Evolutionary conservation across 2,797 vertebrate genomes (phyloP), one percentile per base, ranked within the genome.

Genomic region (Kryptolebias ocellatus): DNA sequence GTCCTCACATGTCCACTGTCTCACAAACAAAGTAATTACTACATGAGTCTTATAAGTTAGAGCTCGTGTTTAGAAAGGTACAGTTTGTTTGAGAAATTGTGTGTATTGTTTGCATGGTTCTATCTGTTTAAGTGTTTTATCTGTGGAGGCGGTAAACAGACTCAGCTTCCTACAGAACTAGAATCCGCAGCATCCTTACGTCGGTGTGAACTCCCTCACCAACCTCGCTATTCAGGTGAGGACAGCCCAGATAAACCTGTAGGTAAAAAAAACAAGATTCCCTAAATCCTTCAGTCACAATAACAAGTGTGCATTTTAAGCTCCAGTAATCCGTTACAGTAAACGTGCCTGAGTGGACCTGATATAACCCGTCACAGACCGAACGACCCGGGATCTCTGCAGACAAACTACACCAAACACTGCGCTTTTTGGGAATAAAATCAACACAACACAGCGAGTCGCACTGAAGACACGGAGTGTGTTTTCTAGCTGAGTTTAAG

Each of bases 271-370:
- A 74, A 81, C 37, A 61, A 73, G 64, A 70, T 53, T 76, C 53
- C 31, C 70, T 50, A 50, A 66, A 73, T 71, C 61, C 53, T 39
- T 17, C 60, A 24, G 60, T 54, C 80, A 82, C 67, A 39, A 63
- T 63, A 78, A 83, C 62, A 82, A 77, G 66, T 53, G 59, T 59
- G 67, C 62, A 60, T 71, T 68, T 64, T 82, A 81, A 86, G 29
- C 74, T 55, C n/a, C 1, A 14, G 64, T 86, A 85, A 87, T 80
- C 89, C 81, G 62, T 56, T 2, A 24, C 53, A 16, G 51, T 58
- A 18, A 73, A 51, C 6, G 9, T 60, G 59, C 53, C 60, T 28
- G 28, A 67, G 18, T 68, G 55, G 50, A 74, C 55, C 44, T 54
- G 29, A 64, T 44, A 11, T 46, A 54, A 80, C 60, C 72, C 51